Evolutionary conservation across 2,113 vertebrate genomes (phyloP), one percentile per base, ranked within the genome.

Genomic region (Otocyon megalotis): DNA sequence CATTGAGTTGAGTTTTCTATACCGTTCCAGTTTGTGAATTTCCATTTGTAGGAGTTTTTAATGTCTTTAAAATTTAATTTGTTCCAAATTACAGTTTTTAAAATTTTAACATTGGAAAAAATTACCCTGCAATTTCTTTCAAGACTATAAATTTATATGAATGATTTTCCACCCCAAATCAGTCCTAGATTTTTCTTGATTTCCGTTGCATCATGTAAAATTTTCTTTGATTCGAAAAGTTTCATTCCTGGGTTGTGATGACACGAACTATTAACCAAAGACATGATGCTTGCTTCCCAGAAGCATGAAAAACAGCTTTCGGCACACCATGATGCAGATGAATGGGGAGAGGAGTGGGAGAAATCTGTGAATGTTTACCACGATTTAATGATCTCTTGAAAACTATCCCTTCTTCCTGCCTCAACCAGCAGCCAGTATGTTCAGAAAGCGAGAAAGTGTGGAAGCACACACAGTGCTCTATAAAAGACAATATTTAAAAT

Each of bases 51-150:
- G 22, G 24, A 37, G 8, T 88, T 87, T 94, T 77, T 48, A 96
- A 90, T 94, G 53, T 88, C 9, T 88, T 94, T 88, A 96, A 90
- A 97, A 19, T 90, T 94, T 90, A 84, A 96, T 65, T 94, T 90
- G 11, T 24, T 92, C 13, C 17, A 54, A 96, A 85, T 93, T 87
- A 76, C 37, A 26, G n/a, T 94, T 96, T 96, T 74, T 62, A 58
- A 96, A 90, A 48, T 85, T 96, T 94, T 97, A 93, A 67, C 77
- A 74, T 30, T 48, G n/a, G 30, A 16, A 92, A 76, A 93, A 69
- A 93, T 96, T 91, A 14, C 14, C 17, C 8, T 96, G 10, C 26
- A 92, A 79, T 93, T 95, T 87, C 32, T 86, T 90, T 89, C 22
- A 90, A 92, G 35, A 85, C 48, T 94, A 20, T 54, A 48, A 56